phyloP scores from a whole-genome alignment of 2,113 vertebrate species.

The Terrapene triunguis region DNA sequence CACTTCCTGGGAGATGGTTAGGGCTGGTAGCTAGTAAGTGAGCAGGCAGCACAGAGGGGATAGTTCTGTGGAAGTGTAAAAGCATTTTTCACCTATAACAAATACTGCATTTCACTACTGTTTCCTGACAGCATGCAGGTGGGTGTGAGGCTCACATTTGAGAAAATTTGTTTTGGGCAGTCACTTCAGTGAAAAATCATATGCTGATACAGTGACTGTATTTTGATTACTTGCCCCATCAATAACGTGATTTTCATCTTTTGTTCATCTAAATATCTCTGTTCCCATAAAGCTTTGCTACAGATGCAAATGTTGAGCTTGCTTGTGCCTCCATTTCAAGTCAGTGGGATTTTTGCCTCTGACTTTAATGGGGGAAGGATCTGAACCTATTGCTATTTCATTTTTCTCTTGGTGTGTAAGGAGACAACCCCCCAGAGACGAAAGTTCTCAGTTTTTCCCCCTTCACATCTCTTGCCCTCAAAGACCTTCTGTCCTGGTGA shows the following conservation, averaged over 20 bases:
- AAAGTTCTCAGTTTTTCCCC: background rate
- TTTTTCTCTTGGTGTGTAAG: no score
- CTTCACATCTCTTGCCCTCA: no score
- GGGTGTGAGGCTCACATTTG: no score
- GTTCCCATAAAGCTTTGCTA: background rate
- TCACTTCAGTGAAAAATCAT: background rate
- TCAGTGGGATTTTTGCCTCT: background rate
- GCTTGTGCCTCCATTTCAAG: no score
- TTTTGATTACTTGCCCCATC: no score
- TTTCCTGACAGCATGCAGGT: no score
- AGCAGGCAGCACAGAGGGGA: background rate
- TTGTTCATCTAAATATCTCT: background rate
- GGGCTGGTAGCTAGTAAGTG: background rate
- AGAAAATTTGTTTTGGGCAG: background rate
- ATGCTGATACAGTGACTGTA: background rate
- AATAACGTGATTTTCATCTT: background rate
- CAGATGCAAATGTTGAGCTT: fast-evolving
- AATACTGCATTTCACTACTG: background rate
- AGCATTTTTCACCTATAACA: background rate
- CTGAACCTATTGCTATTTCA: background rate
- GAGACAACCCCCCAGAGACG: no score
- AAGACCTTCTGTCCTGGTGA: background rate
- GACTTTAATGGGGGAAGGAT: background rate
- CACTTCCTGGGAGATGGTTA: background rate
- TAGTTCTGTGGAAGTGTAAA: background rate